Base-by-base conservation (phyloP, 2,888 invertebrate genomes). In the Frankliniella fusca region DNA sequence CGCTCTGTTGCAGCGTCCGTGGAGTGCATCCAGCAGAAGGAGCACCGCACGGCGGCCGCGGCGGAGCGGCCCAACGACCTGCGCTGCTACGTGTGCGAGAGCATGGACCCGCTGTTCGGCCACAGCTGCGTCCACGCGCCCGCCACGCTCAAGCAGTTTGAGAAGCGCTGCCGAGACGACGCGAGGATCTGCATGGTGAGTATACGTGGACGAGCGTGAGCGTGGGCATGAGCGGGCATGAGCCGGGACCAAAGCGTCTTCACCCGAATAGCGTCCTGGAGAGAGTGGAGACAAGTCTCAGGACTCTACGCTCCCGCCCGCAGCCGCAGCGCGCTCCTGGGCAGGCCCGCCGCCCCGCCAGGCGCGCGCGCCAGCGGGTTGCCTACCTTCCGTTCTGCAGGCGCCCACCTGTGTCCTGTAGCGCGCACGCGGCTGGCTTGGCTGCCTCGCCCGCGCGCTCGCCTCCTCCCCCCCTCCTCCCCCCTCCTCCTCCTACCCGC, bases 21-120 rank as follows among this genome's bases (percentile, higher is more conserved):
- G 70, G 83, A 83, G 80, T 81, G 83, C 23, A 83, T 80, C 27
- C 80, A 82, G 20, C 82, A 83, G 81, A 82, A 84, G 80, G 81
- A 84, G 82, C 95, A 95, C 88, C 92, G 93, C 85, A 96, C 95
- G 0, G 93, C 93, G 84, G 94, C 93, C 70, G 95, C 95, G 48
- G 92, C 93, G 49, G 92, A 94, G 86, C 93, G 93, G 84, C 91
- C 91, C 85, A 94, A 94, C 88, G 94, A 95, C 87, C 90, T 95
- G 82, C 94, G 93, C 91, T 96, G 96, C 88, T 95, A 94, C 88
- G 91, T 91, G 85, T 96, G 96, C 87, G 92, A 94, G 85, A 94
- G 94, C 0, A 93, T 95, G 89, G 91, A 92, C 10, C 70, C 70
- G 27, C 70, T 76, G 70, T 92, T 93, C 70, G 94, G 93, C 10